Conservation (phyloP, 1,140 invertebrate genomes). For the Mactra quadrangularis region DNA sequence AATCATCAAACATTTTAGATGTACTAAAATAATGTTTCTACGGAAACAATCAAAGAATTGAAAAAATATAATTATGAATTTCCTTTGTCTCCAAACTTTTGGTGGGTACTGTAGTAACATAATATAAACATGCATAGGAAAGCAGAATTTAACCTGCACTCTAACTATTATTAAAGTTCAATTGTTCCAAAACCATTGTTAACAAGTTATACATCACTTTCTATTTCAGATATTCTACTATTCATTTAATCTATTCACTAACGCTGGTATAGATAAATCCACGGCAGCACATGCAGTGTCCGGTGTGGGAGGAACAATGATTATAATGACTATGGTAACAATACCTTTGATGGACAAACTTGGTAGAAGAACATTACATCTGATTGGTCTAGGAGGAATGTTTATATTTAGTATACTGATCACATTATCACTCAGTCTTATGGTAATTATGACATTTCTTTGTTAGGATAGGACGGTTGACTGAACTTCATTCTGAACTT, state of each 20-base stretch:
- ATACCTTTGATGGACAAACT: conserved; percentile 85
- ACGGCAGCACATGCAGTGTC: conserved; percentile 92
- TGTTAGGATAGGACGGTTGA: background rate
- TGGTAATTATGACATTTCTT: conserved; percentile 88
- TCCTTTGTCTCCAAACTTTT: too few relatives aligned
- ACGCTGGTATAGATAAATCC: conserved; percentile 86
- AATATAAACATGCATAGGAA: too few relatives aligned
- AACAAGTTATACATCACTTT: too few relatives aligned
- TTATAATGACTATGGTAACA: conserved; percentile 81
- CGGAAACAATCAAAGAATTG: too few relatives aligned
- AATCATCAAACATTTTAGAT: too few relatives aligned
- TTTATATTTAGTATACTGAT: conserved; percentile 97
- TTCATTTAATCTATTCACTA: conserved; percentile 91
- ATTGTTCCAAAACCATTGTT: too few relatives aligned
- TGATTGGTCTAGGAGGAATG: conserved; percentile 91
- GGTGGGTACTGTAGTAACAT: too few relatives aligned
- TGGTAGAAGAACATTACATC: conserved; percentile 91
- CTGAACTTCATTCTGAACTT: background rate
- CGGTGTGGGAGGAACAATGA: conserved; percentile 87
- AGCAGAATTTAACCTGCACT: too few relatives aligned
- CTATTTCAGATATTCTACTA: conserved; percentile 90
- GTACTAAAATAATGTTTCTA: too few relatives aligned
- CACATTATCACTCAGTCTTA: conserved; percentile 91
- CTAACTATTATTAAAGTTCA: too few relatives aligned
- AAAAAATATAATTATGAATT: too few relatives aligned